These are phyloP conservation scores for Theocolax elegans DNA, from an alignment of 1,140 invertebrate species.

Conservation along the genomic window DNA sequence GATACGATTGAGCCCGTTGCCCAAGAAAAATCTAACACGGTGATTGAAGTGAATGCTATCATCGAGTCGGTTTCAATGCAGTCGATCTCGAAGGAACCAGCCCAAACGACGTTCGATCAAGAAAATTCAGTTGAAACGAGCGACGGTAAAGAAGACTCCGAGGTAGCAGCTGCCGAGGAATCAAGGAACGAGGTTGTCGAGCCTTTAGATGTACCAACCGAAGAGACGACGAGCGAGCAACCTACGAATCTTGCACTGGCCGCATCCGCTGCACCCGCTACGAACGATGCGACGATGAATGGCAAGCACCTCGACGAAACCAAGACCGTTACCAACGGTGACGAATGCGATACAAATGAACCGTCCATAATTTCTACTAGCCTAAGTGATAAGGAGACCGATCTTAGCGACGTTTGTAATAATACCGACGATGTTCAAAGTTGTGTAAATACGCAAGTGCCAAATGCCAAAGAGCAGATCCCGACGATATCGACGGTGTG, in stretches of 20 bases:
- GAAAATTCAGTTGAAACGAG: not conserved
- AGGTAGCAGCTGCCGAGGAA: conserved; percentile 23
- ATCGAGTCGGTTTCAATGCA: no score
- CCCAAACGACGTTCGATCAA: no score
- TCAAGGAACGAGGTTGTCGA: conserved; percentile 29
- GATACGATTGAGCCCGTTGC: not conserved
- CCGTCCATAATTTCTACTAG: conserved; percentile 73
- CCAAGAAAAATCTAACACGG: not conserved
- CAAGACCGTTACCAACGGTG: conserved; percentile 55
- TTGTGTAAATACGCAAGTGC: conserved; percentile 69
- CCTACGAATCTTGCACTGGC: no score
- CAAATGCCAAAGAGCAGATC: conserved; percentile 73
- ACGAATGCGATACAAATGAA: conserved; percentile 64
- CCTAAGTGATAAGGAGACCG: conserved; percentile 63
- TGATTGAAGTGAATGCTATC: not conserved
- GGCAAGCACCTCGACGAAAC: conserved; percentile 56
- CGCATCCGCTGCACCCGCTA: conserved; percentile 48
- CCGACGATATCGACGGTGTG: conserved; percentile 79
- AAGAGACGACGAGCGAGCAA: no score
- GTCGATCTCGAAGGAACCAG: no score
- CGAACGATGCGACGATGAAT: conserved; percentile 52
- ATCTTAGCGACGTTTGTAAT: conserved; percentile 63
- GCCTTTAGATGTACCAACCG: not conserved
- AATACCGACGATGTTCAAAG: conserved; percentile 65
- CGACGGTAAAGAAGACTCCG: not conserved